Percentiles rank a stretch among this genome's conserved stretches.
These are phyloP conservation scores for Drosophila koepferae DNA, from an alignment of 2,888 invertebrate genomes.

Conservation along the genomic window DNA sequence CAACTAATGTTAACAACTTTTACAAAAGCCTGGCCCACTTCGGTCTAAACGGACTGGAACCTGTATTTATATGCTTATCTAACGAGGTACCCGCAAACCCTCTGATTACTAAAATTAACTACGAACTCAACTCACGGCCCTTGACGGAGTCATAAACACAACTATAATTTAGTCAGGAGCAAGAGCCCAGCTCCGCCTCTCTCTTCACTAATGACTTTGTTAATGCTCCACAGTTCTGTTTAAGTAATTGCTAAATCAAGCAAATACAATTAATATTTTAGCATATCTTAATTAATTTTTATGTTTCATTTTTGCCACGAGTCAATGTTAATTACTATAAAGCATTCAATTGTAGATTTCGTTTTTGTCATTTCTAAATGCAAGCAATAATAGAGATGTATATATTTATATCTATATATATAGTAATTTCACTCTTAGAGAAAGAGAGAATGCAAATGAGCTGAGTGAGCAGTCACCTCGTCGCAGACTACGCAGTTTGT, in stretches of 20 bases:
- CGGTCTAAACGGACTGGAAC: background rate
- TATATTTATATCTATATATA: background rate
- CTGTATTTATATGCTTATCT: conserved; percentile 4
- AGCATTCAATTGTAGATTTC: background rate
- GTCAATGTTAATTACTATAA: too few species aligned
- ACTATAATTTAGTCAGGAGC: background rate
- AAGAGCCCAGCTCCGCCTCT: background rate
- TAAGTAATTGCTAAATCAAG: background rate
- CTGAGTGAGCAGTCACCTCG: background rate
- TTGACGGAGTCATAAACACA: background rate
- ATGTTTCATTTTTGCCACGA: background rate
- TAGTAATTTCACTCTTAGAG: background rate
- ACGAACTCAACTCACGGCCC: background rate
- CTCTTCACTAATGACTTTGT: conserved; percentile 10
- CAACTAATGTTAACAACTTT: background rate
- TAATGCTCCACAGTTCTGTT: background rate
- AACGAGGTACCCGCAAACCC: background rate
- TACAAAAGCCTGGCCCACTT: background rate
- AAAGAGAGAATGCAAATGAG: conserved; percentile 48
- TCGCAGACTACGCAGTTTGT: conserved; percentile 26
- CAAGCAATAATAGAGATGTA: conserved; percentile 1
- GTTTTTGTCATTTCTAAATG: conserved; percentile 11
- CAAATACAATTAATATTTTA: background rate
- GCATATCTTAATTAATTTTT: conserved; percentile 6
- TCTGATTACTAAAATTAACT: background rate